Conservation (phyloP, 1,140 invertebrate genomes). For the Leptinotarsa texana region DNA sequence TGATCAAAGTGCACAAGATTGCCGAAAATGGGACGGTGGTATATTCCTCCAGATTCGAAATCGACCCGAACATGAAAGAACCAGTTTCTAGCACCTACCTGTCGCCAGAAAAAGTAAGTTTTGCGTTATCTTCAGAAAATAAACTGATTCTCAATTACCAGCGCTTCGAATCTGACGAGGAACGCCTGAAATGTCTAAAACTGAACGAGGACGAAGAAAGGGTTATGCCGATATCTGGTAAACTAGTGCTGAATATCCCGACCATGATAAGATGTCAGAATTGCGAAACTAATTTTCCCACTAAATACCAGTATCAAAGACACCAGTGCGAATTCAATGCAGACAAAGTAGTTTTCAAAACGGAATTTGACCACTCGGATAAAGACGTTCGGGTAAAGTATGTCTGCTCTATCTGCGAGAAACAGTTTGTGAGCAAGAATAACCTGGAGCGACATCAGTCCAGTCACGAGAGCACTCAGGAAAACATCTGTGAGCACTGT, state of each 20-base stretch:
- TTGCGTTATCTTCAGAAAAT: background rate
- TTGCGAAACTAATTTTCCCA: constrained; percentile 54
- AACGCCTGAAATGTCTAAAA: constrained; percentile 15
- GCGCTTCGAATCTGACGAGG: constrained; percentile 11
- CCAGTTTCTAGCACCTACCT: background rate
- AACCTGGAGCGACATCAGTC: constrained; percentile 51
- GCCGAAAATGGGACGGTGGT: constrained; percentile 13
- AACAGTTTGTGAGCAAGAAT: constrained; percentile 51
- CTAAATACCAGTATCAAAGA: constrained; percentile 55
- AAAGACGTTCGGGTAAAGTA: constrained; percentile 46
- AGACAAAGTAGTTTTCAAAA: constrained; percentile 51
- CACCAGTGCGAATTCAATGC: constrained; percentile 55
- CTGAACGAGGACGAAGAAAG: background rate
- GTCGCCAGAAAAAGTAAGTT: constrained; percentile 14
- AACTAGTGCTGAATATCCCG: constrained; percentile 32
- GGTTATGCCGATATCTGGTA: background rate
- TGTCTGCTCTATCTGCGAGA: constrained; percentile 49
- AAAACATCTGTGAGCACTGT: constrained; percentile 52
- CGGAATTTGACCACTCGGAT: constrained; percentile 41
- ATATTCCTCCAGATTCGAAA: constrained; percentile 5
- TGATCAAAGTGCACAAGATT: constrained; percentile 21
- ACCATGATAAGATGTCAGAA: constrained; percentile 53
- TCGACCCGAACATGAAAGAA: constrained; percentile 18
- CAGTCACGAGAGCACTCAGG: constrained; percentile 46
- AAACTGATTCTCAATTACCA: constrained; percentile 6